These are phyloP conservation scores for Caenorhabditis macrosperma DNA, from an alignment of 2,888 invertebrate genomes.

Conservation along the genomic window DNA sequence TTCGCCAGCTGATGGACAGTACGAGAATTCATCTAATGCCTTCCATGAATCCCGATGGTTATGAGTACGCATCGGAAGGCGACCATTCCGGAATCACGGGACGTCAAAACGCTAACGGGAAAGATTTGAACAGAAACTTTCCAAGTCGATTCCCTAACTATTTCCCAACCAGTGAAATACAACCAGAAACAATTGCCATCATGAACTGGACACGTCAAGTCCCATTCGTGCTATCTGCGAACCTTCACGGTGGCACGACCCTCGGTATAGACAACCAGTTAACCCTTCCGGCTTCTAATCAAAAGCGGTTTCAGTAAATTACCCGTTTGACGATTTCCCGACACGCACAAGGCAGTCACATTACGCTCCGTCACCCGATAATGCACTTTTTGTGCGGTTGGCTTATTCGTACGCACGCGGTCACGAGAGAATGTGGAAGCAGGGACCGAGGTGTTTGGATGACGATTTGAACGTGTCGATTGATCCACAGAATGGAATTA, in stretches of 20 bases:
- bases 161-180: slow-evolving; percentile 64
- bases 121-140: slow-evolving; percentile 92
- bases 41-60: slow-evolving; percentile 98
- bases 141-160: slow-evolving; percentile 86
- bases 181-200: slow-evolving; percentile 80
- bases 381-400: slow-evolving; percentile 75
- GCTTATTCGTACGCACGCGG: slow-evolving; percentile 77
- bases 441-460: slow-evolving; percentile 74
- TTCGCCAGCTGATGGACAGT: slow-evolving; percentile 88
- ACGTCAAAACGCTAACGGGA: slow-evolving; percentile 85
- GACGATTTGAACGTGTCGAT: slow-evolving; percentile 81
- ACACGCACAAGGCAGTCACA: slow-evolving; percentile 53
- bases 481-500: slow-evolving; percentile 89
- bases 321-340: slow-evolving; percentile 94
- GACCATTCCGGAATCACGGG: slow-evolving; percentile 63
- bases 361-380: slow-evolving; percentile 72
- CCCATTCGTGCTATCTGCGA: slow-evolving; percentile 79
- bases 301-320: slow-evolving; percentile 84
- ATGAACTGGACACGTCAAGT: slow-evolving; percentile 80
- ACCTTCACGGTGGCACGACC: slow-evolving; percentile 84
- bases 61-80: slow-evolving; percentile 61
- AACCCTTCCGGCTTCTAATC: background rate
- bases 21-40: slow-evolving; percentile 94
- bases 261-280: slow-evolving; percentile 85
- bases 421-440: slow-evolving; percentile 73